Conservation (phyloP, 2,113 vertebrate genomes). For the Coreoperca whiteheadi region DNA sequence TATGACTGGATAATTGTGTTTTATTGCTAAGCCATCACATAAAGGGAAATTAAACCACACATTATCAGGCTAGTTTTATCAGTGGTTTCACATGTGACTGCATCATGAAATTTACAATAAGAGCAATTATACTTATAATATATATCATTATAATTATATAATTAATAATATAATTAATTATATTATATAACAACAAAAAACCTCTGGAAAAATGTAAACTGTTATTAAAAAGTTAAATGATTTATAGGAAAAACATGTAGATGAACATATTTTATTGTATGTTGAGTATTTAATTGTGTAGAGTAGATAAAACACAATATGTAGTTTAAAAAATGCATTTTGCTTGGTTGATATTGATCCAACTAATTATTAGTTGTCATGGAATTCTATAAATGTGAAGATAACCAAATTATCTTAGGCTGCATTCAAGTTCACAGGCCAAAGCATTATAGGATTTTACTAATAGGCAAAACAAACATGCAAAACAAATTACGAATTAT, state of each 20-base stretch:
- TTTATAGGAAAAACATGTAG: neutral
- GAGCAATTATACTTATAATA: slow-evolving; percentile 19
- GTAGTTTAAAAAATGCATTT: neutral
- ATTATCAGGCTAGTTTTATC: slow-evolving; percentile 43
- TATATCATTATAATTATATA: slow-evolving; percentile 31
- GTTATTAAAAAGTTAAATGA: neutral
- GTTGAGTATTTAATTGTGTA: neutral
- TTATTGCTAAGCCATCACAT: slow-evolving; percentile 52
- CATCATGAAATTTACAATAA: slow-evolving; percentile 11
- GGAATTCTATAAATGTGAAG: neutral
- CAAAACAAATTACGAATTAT: neutral
- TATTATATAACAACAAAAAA: no score
- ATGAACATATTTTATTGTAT: neutral
- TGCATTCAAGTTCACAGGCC: neutral
- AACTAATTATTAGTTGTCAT: neutral
- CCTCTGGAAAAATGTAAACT: neutral
- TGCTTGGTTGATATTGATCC: neutral
- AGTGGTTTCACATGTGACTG: slow-evolving; percentile 17
- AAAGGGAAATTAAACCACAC: slow-evolving; percentile 61
- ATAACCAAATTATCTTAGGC: neutral
- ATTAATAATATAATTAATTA: no score
- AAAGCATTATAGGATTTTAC: neutral
- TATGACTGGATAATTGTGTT: slow-evolving; percentile 51
- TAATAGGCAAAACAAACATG: neutral
- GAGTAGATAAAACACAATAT: neutral